phyloP scores from a whole-genome alignment of 1,140 invertebrate genomes.

The Anthonomus grandis region DNA sequence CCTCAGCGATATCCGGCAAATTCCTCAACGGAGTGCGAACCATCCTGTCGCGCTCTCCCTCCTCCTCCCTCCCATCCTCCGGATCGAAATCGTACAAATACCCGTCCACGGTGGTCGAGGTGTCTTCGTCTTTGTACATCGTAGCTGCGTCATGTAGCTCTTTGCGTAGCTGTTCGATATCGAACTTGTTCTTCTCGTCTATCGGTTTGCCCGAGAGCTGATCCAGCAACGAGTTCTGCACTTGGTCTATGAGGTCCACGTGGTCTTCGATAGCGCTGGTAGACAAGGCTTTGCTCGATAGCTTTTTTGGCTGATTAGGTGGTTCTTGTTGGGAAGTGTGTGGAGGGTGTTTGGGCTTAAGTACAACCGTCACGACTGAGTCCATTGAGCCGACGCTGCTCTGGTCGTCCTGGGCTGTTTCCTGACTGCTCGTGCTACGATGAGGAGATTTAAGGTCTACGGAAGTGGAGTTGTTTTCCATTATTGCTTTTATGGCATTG shows the following conservation, averaged over 20 bases:
- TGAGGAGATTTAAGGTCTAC: background rate
- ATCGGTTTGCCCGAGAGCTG: constrained; percentile 28
- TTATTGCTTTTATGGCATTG: background rate
- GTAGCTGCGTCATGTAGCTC: constrained; percentile 21
- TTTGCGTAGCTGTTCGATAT: constrained; percentile 22
- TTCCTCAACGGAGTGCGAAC: constrained; percentile 22
- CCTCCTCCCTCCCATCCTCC: constrained; percentile 2
- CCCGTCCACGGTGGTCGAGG: constrained; percentile 4
- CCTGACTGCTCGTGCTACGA: background rate
- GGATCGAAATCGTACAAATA: constrained; percentile 22
- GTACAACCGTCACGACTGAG: constrained; percentile 34
- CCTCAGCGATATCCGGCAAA: constrained; percentile 30
- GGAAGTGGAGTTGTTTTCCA: constrained; percentile 4
- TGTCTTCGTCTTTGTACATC: constrained; percentile 17
- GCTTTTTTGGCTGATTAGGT: background rate
- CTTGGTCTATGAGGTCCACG: constrained; percentile 25
- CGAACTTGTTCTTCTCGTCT: constrained; percentile 8
- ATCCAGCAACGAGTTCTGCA: constrained; percentile 27
- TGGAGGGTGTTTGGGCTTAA: constrained; percentile 8
- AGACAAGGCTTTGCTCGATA: constrained; percentile 6
- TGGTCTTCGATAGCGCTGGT: constrained; percentile 20
- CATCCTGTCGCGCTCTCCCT: background rate
- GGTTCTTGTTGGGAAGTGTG: constrained; percentile 1
- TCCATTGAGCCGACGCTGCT: constrained; percentile 34
- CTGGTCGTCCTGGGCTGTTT: constrained; percentile 10